phyloP scores from a whole-genome alignment of 1,140 invertebrate genomes.

The Drosophila orosa region DNA sequence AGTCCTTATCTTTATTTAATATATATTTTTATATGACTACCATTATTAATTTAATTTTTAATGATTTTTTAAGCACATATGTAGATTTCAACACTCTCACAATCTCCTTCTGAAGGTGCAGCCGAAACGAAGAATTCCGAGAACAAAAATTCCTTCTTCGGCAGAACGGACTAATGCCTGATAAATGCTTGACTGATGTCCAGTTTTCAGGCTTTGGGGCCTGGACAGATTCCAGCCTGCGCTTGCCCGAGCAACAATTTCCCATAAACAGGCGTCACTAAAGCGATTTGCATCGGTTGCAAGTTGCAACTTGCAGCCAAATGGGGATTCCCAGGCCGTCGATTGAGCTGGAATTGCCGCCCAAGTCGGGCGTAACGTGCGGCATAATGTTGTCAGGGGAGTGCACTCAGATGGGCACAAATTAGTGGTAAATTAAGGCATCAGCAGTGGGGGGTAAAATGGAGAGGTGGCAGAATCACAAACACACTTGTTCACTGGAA shows the following conservation, averaged over 20 bases:
- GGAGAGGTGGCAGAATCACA: slow-evolving; percentile 4
- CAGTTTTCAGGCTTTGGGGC: slow-evolving; percentile 5
- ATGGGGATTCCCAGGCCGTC: slow-evolving; percentile 14
- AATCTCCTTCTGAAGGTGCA: slow-evolving; percentile 1
- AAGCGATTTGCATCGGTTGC: slow-evolving; percentile 69
- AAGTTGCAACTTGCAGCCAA: slow-evolving; percentile 12
- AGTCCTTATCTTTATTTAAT: neutral
- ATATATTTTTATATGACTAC: neutral
- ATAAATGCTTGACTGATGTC: slow-evolving; percentile 45
- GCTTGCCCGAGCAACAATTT: slow-evolving; percentile 44
- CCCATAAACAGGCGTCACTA: slow-evolving; percentile 73
- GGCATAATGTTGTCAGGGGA: slow-evolving; percentile 29
- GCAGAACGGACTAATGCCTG: slow-evolving; percentile 10
- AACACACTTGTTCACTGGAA: slow-evolving; percentile 20
- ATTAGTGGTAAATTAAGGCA: slow-evolving; percentile 81
- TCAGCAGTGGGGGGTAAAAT: slow-evolving; percentile 22
- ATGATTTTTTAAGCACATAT: neutral
- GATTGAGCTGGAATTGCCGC: slow-evolving; percentile 17
- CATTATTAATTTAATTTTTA: neutral
- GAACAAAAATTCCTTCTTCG: slow-evolving; percentile 5
- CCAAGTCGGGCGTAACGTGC: slow-evolving; percentile 45
- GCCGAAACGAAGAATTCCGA: neutral
- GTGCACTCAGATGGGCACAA: slow-evolving; percentile 63
- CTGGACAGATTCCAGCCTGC: slow-evolving; percentile 14
- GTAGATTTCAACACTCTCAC: neutral